Percentiles rank a stretch among this genome's conserved stretches.
Evolutionary conservation across 2,888 invertebrate genomes (phyloP).

Genomic region (Tipula vernalis): DNA sequence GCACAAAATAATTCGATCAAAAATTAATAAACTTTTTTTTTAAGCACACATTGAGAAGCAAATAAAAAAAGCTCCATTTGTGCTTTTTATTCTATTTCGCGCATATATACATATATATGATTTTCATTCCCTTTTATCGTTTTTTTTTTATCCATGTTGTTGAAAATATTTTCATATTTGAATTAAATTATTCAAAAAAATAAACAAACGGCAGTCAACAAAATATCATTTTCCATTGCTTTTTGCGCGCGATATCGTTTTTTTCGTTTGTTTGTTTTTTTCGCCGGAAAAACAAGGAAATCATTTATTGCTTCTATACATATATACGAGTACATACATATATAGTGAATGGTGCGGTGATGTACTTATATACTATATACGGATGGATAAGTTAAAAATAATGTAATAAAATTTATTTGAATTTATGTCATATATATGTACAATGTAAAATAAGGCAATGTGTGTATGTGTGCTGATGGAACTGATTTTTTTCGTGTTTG

Average conservation of each 20-base stretch:
- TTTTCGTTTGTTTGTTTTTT: neutral
- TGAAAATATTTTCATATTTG: neutral
- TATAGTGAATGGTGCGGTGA: neutral
- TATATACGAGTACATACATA: too few species aligned
- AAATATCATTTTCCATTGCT: neutral
- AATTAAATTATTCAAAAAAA: neutral
- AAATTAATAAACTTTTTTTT: neutral
- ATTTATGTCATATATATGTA: neutral
- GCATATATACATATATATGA: neutral
- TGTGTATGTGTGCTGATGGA: neutral
- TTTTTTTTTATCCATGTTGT: neutral
- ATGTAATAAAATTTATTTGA: neutral
- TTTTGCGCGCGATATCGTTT: neutral
- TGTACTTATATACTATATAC: neutral
- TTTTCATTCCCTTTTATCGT: neutral
- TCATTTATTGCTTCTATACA: neutral
- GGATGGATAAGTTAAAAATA: neutral
- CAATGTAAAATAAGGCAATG: neutral
- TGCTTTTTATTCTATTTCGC: neutral
- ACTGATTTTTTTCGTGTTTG: neutral
- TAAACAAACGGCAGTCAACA: conserved; percentile 4
- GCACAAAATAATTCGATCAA: neutral
- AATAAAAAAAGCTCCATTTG: neutral
- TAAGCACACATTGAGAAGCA: neutral
- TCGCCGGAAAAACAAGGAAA: neutral